Evolutionary conservation across 2,797 vertebrate genomes (phyloP).

Genomic region (Bucorvus abyssinicus): DNA sequence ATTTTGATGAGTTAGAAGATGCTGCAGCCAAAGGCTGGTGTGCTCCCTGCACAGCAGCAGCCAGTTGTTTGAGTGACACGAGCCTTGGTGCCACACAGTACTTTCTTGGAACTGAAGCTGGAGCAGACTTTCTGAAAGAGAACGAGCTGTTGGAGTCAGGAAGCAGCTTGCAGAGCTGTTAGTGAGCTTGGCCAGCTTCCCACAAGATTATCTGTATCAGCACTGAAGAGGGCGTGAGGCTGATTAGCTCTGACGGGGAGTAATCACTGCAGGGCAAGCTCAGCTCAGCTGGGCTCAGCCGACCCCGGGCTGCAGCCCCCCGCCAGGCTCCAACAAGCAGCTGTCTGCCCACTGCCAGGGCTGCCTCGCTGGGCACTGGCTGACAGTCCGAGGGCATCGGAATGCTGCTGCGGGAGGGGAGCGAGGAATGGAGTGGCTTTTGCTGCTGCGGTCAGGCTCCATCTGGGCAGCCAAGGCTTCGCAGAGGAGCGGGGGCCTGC

Average conservation of each 20-base stretch:
- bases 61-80: background rate
- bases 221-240: slow-evolving; percentile 65
- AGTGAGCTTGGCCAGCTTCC: slow-evolving; percentile 61
- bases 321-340: slow-evolving; percentile 58
- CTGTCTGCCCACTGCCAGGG: slow-evolving; percentile 65
- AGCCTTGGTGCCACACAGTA: background rate
- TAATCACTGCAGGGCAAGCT: slow-evolving; percentile 46
- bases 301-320: slow-evolving; percentile 14
- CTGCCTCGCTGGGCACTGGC: slow-evolving; percentile 17
- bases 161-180: slow-evolving; percentile 57
- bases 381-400: slow-evolving; percentile 14
- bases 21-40: slow-evolving; percentile 1
- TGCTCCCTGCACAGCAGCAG: background rate
- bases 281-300: background rate
- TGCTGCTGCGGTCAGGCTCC: slow-evolving; percentile 18
- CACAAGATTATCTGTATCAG: slow-evolving; percentile 59
- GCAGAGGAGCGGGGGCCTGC: background rate
- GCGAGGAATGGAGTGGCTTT: background rate
- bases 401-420: background rate
- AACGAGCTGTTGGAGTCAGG: slow-evolving; percentile 12
- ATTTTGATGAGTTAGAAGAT: background rate
- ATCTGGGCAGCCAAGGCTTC: background rate
- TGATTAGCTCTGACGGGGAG: slow-evolving; percentile 69
- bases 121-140: slow-evolving; percentile 11
- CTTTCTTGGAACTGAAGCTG: slow-evolving; percentile 43